Base-by-base conservation (phyloP, 2,888 invertebrate species). In the Pristionchus maxplancki region DNA sequence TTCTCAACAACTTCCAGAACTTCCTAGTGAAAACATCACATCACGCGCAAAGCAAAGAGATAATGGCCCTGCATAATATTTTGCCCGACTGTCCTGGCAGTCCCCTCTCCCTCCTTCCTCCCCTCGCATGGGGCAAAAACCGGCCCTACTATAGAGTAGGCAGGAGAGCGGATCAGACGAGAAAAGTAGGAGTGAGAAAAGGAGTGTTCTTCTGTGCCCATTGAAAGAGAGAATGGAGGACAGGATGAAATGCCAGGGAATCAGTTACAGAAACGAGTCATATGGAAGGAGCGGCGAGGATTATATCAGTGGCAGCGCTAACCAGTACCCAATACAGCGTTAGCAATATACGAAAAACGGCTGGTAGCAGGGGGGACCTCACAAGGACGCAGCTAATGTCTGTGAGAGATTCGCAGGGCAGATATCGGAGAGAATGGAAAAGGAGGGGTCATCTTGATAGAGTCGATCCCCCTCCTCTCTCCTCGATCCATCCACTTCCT, bases 141-240 rank as follows among this genome's bases (percentile, higher is more conserved):
- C 44, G 78, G 44, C 78, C 78, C 78, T 48, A 78, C 78, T 78
- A 78, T 44, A 78, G 78, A 78, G 78, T 78, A 78, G 78, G 78
- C 71, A 71, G 71, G 64, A 64, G 40, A 40, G 71, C 44, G 78
- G 78, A 78, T 78, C 78, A 78, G 44, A 78, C 44, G 78, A 78
- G 78, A 78, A 78, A 48, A 78, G 78, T 44, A 78, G 78, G 24
- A 78, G 78, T 44, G 44, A 44, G 78, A 78, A 28, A 78, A 78
- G 78, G 78, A 78, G 40, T 78, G 78, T 78, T 78, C 44, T n/a
- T 37, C 71, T 37, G n/a, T 78, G 78, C 44, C 78, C 28, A 78
- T 78, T 78, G 13, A 78, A 78, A 74, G 34, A 74, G 74, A n/a
- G 40, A 20, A 17, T 40, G 71, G 28, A 71, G n/a, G 34, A 40